Evolutionary conservation across 2,888 invertebrate genomes (phyloP), one percentile per base, ranked within the genome.

Genomic region (Podotricha telesiphe): DNA sequence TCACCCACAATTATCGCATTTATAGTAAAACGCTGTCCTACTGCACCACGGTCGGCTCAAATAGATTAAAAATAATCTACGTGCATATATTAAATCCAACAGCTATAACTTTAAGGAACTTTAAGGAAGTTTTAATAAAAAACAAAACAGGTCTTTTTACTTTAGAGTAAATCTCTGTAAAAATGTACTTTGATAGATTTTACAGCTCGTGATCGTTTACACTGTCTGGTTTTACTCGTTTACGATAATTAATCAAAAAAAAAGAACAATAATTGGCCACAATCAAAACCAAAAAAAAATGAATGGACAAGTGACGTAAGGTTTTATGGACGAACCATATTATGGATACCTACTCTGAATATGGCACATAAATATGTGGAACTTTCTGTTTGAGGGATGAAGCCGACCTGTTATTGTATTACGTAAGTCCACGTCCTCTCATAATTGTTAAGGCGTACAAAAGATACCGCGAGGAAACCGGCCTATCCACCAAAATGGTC

Each of bases 401-500:
- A 56, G 70, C 74, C 73, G 71, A 77, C 83, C 83, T 83, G 86
- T 85, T 84, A 77, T 53, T 28, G 28, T 70, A 77, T 83, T 84
- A 83, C 84, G 82, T 82, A 79, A 85, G 80, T 73, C 78, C 77
- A 78, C 83, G 85, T 84, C 84, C 83, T 83, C 81, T 80, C 81
- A 82, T 87, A 87, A 87, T 86, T 87, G 85, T 86, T 82, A 87
- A 80, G 77, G 82, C 78, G 76, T 79, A 78, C 76, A 76, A 79
- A 84, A 82, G 80, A 78, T 78, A 80, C 75, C 74, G 74, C 72
- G 72, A 68, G 82, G 81, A 81, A 81, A 77, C 74, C 73, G 75
- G 73, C 74, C 78, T 71, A 78, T 78, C 72, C 73, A 79, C 79
- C 78, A 79, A 86, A 85, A 85, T 81, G 86, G 83, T 80, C 75